Evolutionary conservation across 2,888 invertebrate genomes (phyloP).

Genomic region (Xanthia togata): DNA sequence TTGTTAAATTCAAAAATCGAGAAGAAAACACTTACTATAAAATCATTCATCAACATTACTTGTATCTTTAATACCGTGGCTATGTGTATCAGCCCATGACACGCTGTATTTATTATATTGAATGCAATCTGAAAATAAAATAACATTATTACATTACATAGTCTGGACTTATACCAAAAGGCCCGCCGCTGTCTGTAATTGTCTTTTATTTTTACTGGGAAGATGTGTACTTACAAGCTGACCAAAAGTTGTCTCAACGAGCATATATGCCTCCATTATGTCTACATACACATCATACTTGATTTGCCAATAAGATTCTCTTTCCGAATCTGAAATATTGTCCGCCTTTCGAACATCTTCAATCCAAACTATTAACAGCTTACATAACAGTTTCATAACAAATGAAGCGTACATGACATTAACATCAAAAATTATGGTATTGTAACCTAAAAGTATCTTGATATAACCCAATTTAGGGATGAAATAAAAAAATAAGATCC

Average conservation of each 20-base stretch:
- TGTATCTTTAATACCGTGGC: constrained; percentile 5
- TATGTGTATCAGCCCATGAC: constrained; percentile 8
- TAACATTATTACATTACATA: neutral
- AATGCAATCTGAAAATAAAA: constrained; percentile 31
- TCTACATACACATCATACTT: constrained; percentile 26
- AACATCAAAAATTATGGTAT: constrained; percentile 8
- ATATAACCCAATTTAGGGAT: neutral
- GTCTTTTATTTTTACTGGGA: too few species aligned
- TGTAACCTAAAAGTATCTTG: neutral
- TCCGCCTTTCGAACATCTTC: constrained; percentile 26
- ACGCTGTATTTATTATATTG: neutral
- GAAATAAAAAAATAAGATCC: neutral
- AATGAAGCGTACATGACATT: constrained; percentile 36
- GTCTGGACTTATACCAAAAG: neutral
- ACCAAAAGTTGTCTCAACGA: constrained; percentile 28
- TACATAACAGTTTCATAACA: constrained; percentile 17
- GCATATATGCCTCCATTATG: constrained; percentile 28
- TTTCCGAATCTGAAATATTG: neutral
- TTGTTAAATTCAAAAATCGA: too few species aligned
- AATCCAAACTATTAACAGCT: constrained; percentile 14
- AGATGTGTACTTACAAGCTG: constrained; percentile 29
- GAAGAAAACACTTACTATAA: constrained; percentile 10
- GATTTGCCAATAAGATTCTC: constrained; percentile 27
- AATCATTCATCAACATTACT: rapidly evolving
- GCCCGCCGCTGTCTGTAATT: too few species aligned